Evolutionary conservation across 35 echinoderm and acorn worm genomes (phyloP), one percentile per base, ranked within the genome.

Genomic region (Ophiothrix spiculata): DNA sequence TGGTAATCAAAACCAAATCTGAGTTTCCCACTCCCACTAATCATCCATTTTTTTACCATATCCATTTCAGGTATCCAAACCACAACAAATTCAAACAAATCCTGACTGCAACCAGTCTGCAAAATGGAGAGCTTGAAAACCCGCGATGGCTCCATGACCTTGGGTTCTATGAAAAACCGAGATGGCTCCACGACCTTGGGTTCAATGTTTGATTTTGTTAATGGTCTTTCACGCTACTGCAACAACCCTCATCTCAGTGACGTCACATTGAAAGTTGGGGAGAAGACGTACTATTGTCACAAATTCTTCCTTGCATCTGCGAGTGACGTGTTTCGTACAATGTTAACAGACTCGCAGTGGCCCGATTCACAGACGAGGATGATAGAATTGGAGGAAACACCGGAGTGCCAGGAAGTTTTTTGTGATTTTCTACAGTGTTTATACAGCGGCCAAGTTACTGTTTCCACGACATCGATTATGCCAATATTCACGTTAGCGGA

Each of bases 321-420:
- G 21, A 90, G 88, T 31, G 88, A 90, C 63, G 88, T 90, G 16
- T 84, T 90, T 32, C 77, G 75, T 36, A 90, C 88, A 11, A 90
- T 90, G 88, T 49, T 90, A 40, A 90, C 88, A 17, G 80, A 40
- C 15, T 38, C 39, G 1, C 81, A 90, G 23, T 90, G 88, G 88
- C 29, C 49, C 1, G 88, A 90, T 75, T 90, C 88, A 8, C 73
- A 54, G 46, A 64, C 39, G 6, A 45, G 74, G n/a, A 81, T 84
- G 17, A 83, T 90, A 13, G 42, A 56, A 21, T 37, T 90, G 12
- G 88, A 90, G 41, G 88, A 90, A 45, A 45, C 36, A 37, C 56
- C 81, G 1, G 75, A 77, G 29, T 90, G 88, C 42, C 32, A 16
- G 1, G 73, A 37, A 32, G 41, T 77, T 25, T 90, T 90, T 21